Evolutionary conservation across 1,140 invertebrate genomes (phyloP).

Genomic region (Sitophilus oryzae): DNA sequence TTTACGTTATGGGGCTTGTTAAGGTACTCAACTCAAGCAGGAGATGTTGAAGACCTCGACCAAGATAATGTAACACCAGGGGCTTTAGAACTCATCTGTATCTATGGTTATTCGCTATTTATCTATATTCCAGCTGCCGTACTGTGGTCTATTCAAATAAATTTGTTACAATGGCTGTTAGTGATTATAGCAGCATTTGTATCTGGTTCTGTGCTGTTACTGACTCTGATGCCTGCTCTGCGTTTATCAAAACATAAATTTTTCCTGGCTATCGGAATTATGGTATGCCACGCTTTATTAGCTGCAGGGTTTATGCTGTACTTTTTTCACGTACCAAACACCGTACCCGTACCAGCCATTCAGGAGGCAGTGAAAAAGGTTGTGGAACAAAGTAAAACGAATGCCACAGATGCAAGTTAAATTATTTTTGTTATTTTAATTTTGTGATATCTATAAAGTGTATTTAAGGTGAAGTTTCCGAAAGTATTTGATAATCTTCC

Average conservation of each 20-base stretch:
- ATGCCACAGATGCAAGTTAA: too few species aligned
- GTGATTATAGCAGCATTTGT: constrained; percentile 72
- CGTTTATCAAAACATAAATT: constrained; percentile 60
- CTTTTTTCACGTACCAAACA: constrained; percentile 53
- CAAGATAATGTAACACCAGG: constrained; percentile 51
- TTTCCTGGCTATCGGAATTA: constrained; percentile 60
- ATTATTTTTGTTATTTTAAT: too few species aligned
- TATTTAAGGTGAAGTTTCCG: too few species aligned
- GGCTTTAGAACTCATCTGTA: constrained; percentile 78
- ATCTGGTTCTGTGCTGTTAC: constrained; percentile 79
- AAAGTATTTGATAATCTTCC: too few species aligned
- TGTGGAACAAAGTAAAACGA: not conserved
- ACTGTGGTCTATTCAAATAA: constrained; percentile 82
- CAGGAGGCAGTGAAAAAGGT: not conserved
- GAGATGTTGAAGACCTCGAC: constrained; percentile 53
- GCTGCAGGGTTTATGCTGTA: constrained; percentile 81
- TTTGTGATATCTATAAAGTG: too few species aligned
- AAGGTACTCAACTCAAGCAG: constrained; percentile 67
- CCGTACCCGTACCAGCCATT: constrained; percentile 12
- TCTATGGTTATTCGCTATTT: constrained; percentile 92
- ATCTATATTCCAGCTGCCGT: constrained; percentile 94
- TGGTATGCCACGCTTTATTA: constrained; percentile 71
- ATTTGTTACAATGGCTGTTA: constrained; percentile 80
- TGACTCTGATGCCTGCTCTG: constrained; percentile 74
- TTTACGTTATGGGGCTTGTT: constrained; percentile 74